Evolutionary conservation across 2,113 vertebrate species (phyloP), one percentile per base, ranked within the genome.

Genomic region (Nyctibius bracteatus): DNA sequence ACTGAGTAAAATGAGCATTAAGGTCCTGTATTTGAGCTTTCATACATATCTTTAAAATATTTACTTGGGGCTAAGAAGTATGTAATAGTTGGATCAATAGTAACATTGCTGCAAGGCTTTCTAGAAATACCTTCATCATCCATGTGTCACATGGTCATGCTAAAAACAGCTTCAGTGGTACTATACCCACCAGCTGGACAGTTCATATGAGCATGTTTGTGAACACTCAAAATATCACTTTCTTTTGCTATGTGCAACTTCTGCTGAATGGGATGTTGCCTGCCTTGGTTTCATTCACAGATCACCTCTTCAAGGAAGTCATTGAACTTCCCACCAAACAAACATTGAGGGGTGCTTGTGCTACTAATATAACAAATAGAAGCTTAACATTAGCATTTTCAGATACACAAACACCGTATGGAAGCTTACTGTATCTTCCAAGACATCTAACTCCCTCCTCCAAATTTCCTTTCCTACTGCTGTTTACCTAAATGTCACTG

Each of bases 401-500:
- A 94, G 86, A 88, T 51, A 75, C 82, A 63, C 75, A 92, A 89
- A 75, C n/a, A 72, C 75, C 9, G 31, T 81, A 80, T 92, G 88
- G 88, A 89, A 95, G 83, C 91, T 75, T 41, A 54, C 82, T 94
- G 90, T 74, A 81, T 91, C 95, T 96, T 95, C 90, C 82, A 92
- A 96, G 92, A 94, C 94, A 95, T 89, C 91, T 94, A 96, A 94
- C 96, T 93, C 93, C 93, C 92, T 93, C 96, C 96, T 58, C 91
- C 96, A 81, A 96, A 94, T 84, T 86, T 97, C 93, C 94, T 86
- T 80, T 90, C 90, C 77, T 84, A 85, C 88, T 94, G 85, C 72
- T 86, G 86, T 95, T 95, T 93, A 91, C 88, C 94, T 95, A 92
- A 93, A 86, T 92, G 92, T 95, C 92, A 93, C 68, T 79, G 93